A percentile compares a stretch with the other conserved stretches of the same genome.
phyloP scores from a whole-genome alignment of 2,888 invertebrate species.

The Erebia epiphron region DNA sequence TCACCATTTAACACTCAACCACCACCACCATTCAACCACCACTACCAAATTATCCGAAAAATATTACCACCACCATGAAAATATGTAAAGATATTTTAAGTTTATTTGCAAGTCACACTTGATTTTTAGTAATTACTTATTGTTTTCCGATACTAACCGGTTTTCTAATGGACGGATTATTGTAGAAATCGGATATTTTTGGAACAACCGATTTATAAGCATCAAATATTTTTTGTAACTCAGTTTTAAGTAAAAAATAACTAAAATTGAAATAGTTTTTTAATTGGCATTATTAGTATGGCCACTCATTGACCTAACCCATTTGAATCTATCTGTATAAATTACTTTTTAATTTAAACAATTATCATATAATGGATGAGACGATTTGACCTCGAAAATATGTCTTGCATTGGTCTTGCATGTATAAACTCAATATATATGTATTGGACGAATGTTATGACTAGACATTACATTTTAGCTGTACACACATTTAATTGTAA shows the following conservation, averaged over 20 bases:
- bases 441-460: not conserved
- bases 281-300: not conserved
- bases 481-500: not conserved
- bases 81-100: not conserved
- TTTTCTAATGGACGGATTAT: too few relatives aligned
- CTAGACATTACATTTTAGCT: not conserved
- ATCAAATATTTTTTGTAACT: not conserved
- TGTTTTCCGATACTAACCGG: too few relatives aligned
- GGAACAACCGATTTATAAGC: too few relatives aligned
- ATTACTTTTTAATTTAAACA: not conserved
- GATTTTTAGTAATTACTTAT: not conserved
- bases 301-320: not conserved
- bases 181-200: too few relatives aligned
- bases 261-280: not conserved
- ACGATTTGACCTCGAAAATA: not conserved
- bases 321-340: not conserved
- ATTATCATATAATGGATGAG: not conserved
- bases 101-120: not conserved
- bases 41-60: not conserved
- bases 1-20: constrained; percentile 6
- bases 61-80: not conserved
- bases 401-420: not conserved
- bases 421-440: not conserved
- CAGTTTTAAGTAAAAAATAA: not conserved
- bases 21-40: constrained; percentile 7